Evolutionary conservation across 1,140 invertebrate species (phyloP).

Genomic region (Caligus rogercresseyi): DNA sequence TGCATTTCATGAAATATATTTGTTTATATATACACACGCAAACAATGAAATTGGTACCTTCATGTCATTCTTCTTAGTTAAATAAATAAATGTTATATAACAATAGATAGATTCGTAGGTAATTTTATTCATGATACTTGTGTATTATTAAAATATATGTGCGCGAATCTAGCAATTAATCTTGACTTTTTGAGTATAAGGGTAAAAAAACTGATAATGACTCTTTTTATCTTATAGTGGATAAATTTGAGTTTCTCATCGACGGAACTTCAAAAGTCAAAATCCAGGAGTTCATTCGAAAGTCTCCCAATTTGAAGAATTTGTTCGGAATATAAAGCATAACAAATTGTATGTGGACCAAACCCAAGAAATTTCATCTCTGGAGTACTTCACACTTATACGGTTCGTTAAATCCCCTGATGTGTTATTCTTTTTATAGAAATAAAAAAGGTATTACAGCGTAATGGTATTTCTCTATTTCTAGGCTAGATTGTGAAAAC

Average conservation of each 20-base stretch:
- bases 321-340: background rate
- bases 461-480: background rate
- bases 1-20: too few relatives aligned
- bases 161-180: too few relatives aligned
- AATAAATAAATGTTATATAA: too few relatives aligned
- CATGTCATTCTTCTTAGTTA: too few relatives aligned
- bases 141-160: too few relatives aligned
- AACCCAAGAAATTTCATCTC: conserved; percentile 19
- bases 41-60: too few relatives aligned
- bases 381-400: conserved; percentile 17
- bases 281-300: conserved; percentile 16
- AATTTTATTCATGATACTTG: too few relatives aligned
- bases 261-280: conserved; percentile 9
- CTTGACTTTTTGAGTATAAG: too few relatives aligned
- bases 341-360: conserved; percentile 10
- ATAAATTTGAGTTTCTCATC: conserved; percentile 20
- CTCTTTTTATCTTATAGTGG: background rate
- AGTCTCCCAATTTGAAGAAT: conserved; percentile 15
- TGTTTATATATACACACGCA: too few relatives aligned
- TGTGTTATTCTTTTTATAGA: background rate
- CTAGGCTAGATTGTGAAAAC: conserved; percentile 15
- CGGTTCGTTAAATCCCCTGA: background rate
- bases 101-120: too few relatives aligned
- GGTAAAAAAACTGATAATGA: too few relatives aligned
- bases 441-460: background rate